These are phyloP conservation scores for Euwallacea similis DNA, from an alignment of 1,140 invertebrate genomes.

Conservation along the genomic window DNA sequence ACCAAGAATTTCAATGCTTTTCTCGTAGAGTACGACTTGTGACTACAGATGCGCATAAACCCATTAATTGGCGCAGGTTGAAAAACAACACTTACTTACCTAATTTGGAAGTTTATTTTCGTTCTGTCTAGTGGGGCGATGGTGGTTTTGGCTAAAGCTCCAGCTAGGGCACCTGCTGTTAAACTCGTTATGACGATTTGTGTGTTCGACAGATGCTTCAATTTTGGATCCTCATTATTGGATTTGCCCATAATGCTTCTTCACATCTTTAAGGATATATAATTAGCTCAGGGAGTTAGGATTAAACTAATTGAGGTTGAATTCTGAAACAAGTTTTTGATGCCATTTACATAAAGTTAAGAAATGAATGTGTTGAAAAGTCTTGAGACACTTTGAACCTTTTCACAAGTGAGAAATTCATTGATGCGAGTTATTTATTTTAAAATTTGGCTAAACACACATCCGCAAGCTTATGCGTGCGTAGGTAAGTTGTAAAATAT, in stretches of 20 bases:
- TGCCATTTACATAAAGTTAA: no score
- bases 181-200: conserved; percentile 70
- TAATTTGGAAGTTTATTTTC: conserved; percentile 97
- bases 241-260: conserved; percentile 44
- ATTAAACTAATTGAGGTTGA: no score
- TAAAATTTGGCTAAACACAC: no score
- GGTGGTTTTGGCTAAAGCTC: conserved; percentile 91
- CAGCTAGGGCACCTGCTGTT: conserved; percentile 83
- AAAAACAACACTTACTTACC: conserved; percentile 54
- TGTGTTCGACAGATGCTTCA: conserved; percentile 52
- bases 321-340: no score
- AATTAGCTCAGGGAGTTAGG: no score
- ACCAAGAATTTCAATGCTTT: conserved; percentile 79
- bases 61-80: background rate
- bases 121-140: conserved; percentile 97
- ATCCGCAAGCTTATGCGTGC: no score
- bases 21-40: conserved; percentile 76
- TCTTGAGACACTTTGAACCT: no score
- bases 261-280: background rate
- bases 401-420: no score
- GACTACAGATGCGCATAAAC: conserved; percentile 52
- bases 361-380: no score
- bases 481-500: no score
- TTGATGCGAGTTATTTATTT: no score
- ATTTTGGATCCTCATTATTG: conserved; percentile 32